A percentile compares a stretch with the other conserved stretches of the same genome.
phyloP scores from a whole-genome alignment of 1,140 invertebrate genomes.

The Drosophila arizonae region DNA sequence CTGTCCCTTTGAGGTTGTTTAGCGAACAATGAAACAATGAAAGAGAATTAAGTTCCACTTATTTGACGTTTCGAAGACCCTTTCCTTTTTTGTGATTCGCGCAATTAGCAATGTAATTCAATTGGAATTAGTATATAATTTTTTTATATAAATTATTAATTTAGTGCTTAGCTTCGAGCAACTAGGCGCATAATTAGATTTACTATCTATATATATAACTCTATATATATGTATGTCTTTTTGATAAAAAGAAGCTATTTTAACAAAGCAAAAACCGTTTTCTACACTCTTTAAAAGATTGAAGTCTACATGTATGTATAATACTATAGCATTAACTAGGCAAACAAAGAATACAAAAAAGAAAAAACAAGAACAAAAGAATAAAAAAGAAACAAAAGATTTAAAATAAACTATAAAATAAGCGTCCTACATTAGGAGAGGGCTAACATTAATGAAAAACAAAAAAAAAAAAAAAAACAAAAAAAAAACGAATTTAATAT shows the following conservation, averaged over 20 bases:
- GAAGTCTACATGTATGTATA: conserved; percentile 79
- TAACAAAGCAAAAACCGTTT: conserved; percentile 78
- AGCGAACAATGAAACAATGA: conserved; percentile 25
- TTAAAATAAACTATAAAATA: conserved; percentile 55
- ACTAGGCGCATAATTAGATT: conserved; percentile 73
- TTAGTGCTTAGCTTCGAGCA: conserved; percentile 72
- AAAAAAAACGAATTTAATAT: conserved; percentile 75
- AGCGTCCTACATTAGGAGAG: conserved; percentile 79
- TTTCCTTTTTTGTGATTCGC: conserved; percentile 30
- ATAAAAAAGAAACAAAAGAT: conserved; percentile 3
- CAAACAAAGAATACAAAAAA: conserved; percentile 59
- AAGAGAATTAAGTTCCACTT: neutral
- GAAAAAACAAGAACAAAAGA: neutral
- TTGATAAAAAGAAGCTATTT: conserved; percentile 82
- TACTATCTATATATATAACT: conserved; percentile 48
- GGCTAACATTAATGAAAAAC: conserved; percentile 53
- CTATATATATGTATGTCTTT: conserved; percentile 78
- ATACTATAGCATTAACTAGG: conserved; percentile 77
- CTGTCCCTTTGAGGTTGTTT: conserved; percentile 76
- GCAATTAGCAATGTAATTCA: conserved; percentile 44
- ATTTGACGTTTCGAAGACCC: neutral
- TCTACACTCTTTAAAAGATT: conserved; percentile 82
- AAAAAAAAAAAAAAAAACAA: conserved; percentile 50
- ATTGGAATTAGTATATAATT: conserved; percentile 33
- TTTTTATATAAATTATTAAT: conserved; percentile 57